phyloP scores from a whole-genome alignment of 2,888 invertebrate species.

The Fragum whitleyi region DNA sequence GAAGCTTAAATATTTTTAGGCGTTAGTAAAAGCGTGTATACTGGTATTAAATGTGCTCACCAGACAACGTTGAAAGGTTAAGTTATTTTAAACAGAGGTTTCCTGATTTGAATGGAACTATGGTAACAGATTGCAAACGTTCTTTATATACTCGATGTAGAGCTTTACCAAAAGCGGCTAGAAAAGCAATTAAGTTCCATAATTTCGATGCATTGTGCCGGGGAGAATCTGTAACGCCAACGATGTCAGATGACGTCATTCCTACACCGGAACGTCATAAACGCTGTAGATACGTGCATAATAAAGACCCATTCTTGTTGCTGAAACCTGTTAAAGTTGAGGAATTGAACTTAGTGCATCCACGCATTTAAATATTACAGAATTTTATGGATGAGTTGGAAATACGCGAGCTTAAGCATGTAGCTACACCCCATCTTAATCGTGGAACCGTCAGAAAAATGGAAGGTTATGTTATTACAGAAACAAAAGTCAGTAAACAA shows the following conservation, averaged over 20 bases:
- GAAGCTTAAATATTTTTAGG: too few species aligned
- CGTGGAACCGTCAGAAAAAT: slow-evolving; percentile 1
- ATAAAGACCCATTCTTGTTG: slow-evolving; percentile 15
- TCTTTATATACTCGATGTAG: background rate
- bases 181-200: too few species aligned
- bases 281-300: slow-evolving; percentile 16
- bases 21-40: too few species aligned
- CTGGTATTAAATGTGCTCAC: too few species aligned
- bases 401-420: background rate
- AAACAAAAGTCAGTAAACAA: slow-evolving; percentile 12
- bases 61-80: slow-evolving; percentile 1
- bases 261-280: background rate
- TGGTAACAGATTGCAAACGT: background rate
- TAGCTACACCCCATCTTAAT: background rate
- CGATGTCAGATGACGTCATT: background rate
- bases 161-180: background rate
- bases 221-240: background rate
- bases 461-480: slow-evolving; percentile 11
- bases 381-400: slow-evolving; percentile 7
- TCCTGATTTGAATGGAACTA: background rate
- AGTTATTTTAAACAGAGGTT: background rate
- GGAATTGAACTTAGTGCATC: slow-evolving; percentile 15
- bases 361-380: slow-evolving; percentile 12
- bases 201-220: slow-evolving; percentile 22
- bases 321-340: slow-evolving; percentile 15